phyloP scores from a whole-genome alignment of 2,113 vertebrate species.

The Colaptes auratus region DNA sequence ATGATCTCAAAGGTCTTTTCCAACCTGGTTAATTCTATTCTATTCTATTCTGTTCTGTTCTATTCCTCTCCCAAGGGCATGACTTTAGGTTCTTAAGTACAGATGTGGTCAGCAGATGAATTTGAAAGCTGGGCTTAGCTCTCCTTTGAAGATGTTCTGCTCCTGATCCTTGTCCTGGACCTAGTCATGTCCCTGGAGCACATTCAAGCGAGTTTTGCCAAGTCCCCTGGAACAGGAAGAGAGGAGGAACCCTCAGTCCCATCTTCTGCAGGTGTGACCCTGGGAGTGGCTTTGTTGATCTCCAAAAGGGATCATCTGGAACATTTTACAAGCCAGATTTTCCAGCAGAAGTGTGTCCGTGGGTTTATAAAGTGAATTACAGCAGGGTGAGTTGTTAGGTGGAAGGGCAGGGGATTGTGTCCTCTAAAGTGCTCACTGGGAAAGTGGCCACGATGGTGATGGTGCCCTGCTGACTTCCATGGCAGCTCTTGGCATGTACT shows the following conservation, averaged over 20 bases:
- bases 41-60: too few species aligned
- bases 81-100: background rate
- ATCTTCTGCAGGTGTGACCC: background rate
- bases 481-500: background rate
- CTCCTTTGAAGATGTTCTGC: background rate
- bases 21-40: too few species aligned
- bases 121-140: background rate
- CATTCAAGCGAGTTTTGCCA: accelerated
- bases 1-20: too few species aligned
- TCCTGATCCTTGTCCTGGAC: background rate
- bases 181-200: background rate
- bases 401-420: background rate
- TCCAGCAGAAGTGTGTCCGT: background rate
- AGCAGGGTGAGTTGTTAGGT: background rate
- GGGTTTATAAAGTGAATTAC: background rate
- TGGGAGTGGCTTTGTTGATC: background rate
- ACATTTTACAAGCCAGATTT: accelerated
- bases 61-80: background rate
- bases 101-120: background rate
- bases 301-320: background rate
- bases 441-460: accelerated
- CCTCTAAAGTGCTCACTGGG: background rate
- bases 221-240: background rate
- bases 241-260: background rate
- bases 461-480: background rate